Conservation (phyloP, 2,797 vertebrate genomes). For the Bradypodion pumilum region DNA sequence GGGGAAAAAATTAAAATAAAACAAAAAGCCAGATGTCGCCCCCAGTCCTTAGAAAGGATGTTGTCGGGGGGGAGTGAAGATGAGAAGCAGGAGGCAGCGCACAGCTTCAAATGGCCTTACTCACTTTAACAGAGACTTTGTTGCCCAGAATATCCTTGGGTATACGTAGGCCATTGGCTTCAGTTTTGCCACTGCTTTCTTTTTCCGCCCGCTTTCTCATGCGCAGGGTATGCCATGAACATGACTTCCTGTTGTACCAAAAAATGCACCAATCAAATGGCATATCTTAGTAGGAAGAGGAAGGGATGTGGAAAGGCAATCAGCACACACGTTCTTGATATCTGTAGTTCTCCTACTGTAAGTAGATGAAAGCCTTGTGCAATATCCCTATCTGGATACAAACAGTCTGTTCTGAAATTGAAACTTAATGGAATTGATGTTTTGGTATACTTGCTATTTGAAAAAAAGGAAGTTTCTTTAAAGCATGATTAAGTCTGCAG, state of each 20-base stretch:
- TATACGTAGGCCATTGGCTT: slow-evolving; percentile 88
- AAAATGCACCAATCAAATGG: slow-evolving; percentile 87
- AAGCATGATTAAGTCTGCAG: slow-evolving; percentile 32
- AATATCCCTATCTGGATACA: slow-evolving; percentile 29
- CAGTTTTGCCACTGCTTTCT: slow-evolving; percentile 86
- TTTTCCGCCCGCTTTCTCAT: slow-evolving; percentile 95
- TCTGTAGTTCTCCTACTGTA: slow-evolving; percentile 56
- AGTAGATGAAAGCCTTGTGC: slow-evolving; percentile 47
- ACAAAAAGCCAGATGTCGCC: slow-evolving; percentile 48
- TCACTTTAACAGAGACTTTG: slow-evolving; percentile 92
- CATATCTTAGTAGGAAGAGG: slow-evolving; percentile 71
- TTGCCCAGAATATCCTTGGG: slow-evolving; percentile 89
- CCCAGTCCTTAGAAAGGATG: slow-evolving; percentile 69
- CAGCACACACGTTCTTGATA: slow-evolving; percentile 63
- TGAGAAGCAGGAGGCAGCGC: slow-evolving; percentile 72
- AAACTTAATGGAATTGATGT: slow-evolving; percentile 61
- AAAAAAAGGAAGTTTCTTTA: slow-evolving; percentile 8
- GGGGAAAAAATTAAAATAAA: slow-evolving; percentile 13
- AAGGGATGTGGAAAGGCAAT: slow-evolving; percentile 65
- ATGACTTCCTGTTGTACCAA: slow-evolving; percentile 98
- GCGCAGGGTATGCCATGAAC: slow-evolving; percentile 98
- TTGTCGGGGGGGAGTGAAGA: slow-evolving; percentile 67
- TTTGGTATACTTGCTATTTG: slow-evolving; percentile 52
- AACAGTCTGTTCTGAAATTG: slow-evolving; percentile 57
- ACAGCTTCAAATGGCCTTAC: slow-evolving; percentile 79